Percentiles rank a stretch among this genome's conserved stretches.
These are phyloP conservation scores for Tridacna crocea DNA, from an alignment of 2,888 invertebrate genomes.

Conservation along the genomic window DNA sequence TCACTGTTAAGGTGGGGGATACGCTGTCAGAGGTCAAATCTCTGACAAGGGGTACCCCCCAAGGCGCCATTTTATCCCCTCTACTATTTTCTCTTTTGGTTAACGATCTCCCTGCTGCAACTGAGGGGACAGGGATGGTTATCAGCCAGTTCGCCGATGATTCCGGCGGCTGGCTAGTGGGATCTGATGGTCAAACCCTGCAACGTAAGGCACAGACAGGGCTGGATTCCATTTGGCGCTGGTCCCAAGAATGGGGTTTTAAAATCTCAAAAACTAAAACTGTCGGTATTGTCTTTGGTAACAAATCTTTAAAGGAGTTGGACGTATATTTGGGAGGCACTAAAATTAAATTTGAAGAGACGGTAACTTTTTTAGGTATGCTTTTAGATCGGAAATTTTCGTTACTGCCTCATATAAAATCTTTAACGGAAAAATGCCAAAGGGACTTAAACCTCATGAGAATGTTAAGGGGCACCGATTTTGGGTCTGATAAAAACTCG, in stretches of 20 bases:
- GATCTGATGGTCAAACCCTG: conserved; percentile 24
- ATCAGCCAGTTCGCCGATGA: conserved; percentile 40
- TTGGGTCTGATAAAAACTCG: too few species aligned
- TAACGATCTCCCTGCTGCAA: conserved; percentile 30
- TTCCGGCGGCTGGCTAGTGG: conserved; percentile 33
- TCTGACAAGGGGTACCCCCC: too few species aligned
- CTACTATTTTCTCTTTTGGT: conserved; percentile 33
- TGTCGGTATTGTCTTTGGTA: conserved; percentile 19
- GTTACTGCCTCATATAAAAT: background rate
- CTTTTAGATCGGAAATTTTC: conserved; percentile 3
- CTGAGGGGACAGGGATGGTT: conserved; percentile 23
- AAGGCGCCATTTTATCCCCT: conserved; percentile 29
- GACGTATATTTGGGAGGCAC: conserved; percentile 21
- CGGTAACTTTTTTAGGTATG: conserved; percentile 26
- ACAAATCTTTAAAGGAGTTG: background rate
- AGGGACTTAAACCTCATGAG: too few species aligned
- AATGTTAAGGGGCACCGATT: too few species aligned
- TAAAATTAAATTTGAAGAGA: conserved; percentile 1
- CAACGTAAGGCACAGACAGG: conserved; percentile 25
- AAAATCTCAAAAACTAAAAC: conserved; percentile 34
- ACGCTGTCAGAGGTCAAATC: too few species aligned
- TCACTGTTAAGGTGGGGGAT: too few species aligned
- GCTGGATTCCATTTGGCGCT: conserved; percentile 29
- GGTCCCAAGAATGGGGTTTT: conserved; percentile 37
- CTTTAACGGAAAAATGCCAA: background rate